Base-by-base conservation (phyloP, 1,140 invertebrate genomes). In the Ptiloglossa arizonensis region DNA sequence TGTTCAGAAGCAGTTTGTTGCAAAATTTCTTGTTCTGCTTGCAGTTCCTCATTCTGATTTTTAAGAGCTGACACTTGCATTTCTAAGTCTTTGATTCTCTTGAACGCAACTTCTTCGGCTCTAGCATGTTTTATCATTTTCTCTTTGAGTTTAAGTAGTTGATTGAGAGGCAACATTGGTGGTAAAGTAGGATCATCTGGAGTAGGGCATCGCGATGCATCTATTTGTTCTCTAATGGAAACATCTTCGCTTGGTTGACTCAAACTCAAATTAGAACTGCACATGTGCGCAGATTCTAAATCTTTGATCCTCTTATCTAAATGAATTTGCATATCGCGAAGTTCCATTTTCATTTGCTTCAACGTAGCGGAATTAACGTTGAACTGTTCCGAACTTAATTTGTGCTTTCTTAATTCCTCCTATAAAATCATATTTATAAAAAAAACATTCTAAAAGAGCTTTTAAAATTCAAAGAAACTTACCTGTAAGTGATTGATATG, bases 1-100 rank as follows among this genome's bases (percentile, higher is more conserved):
- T 97, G 96, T 87, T 97, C 96, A 32, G 96, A 96, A 79, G 96
- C 94, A 54, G 95, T 95, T 79, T 96, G 94, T 88, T 97, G 96
- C 57, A 97, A 91, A 38, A 96, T 94, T 83, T 97, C 96, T 27
- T 96, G 95, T 85, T 97, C 96, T 52, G 95, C 95, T 81, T 95
- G 94, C 50, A 97, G 91, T 90, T 97, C 96, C 93, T 96, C 95
- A 57, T 95, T 94, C 59, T 94, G 93, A 74, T 93, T 93, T 78
- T 93, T 94, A 5, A 95, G 80, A 24, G 93, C 89, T 22, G 90
- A 91, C 2, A 96, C 85, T 88, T 96, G 95, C 94, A 96, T 95
- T 83, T 97, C 95, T 27, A 96, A 89, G 90, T 97, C 96, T 11
- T 94, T 94, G 22, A 96, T 94, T 24, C 95, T 93, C 87, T 96